Evolutionary conservation across 2,888 invertebrate species (phyloP).

Genomic region (Pristionchus japonicus): DNA sequence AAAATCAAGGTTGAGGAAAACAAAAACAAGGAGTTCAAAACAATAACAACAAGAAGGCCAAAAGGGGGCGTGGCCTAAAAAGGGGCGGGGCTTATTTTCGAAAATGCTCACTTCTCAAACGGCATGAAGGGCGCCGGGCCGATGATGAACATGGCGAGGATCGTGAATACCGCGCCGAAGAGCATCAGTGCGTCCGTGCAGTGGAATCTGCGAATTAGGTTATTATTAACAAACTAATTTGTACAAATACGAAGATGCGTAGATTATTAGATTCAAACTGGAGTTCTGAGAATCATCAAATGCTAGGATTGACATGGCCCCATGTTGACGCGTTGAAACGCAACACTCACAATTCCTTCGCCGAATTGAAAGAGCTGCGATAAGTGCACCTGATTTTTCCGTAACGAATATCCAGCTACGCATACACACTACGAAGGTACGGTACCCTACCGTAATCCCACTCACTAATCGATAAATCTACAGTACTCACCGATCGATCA

Average conservation of each 20-base stretch:
- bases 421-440: background rate
- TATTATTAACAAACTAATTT: background rate
- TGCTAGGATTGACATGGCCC: background rate
- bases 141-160: slow-evolving; percentile 73
- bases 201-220: slow-evolving; percentile 53
- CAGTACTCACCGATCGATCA: slow-evolving; percentile 63
- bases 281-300: no score
- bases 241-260: no score
- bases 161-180: slow-evolving; percentile 67
- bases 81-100: no score
- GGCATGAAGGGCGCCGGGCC: slow-evolving; percentile 74
- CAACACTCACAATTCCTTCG: background rate
- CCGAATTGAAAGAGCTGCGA: no score
- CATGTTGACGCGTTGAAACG: background rate
- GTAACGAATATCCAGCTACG: background rate
- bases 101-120: slow-evolving; percentile 58
- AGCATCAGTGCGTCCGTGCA: slow-evolving; percentile 69
- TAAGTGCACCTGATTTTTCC: no score
- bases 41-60: no score
- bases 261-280: no score
- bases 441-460: background rate
- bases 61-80: no score
- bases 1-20: slow-evolving; percentile 48
- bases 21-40: no score
- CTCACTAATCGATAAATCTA: background rate